Conservation (phyloP, 2,797 vertebrate genomes). For the Pseudomugil gertrudae region DNA sequence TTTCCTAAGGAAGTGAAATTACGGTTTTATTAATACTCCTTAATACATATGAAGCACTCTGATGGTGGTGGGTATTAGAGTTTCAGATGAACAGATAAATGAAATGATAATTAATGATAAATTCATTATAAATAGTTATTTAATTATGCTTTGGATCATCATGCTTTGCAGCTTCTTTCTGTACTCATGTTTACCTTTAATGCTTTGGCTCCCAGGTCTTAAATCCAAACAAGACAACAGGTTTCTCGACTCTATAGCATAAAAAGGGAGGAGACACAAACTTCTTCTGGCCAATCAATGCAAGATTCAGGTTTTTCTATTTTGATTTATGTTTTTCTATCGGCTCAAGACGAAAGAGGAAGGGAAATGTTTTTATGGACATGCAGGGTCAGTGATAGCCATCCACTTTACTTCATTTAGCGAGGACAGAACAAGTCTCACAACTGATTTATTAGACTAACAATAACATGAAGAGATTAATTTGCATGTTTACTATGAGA, state of each 20-base stretch:
- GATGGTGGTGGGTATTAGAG: not conserved
- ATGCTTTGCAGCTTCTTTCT: not conserved
- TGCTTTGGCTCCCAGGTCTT: not conserved
- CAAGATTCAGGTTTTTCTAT: not conserved
- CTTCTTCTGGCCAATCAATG: constrained; percentile 51
- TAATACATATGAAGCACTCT: constrained; percentile 1
- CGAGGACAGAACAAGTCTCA: not conserved
- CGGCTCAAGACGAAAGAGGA: constrained; percentile 1
- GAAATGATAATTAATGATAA: constrained; percentile 3
- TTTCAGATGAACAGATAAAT: constrained; percentile 7
- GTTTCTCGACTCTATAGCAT: constrained; percentile 28
- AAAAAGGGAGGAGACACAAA: constrained; percentile 60
- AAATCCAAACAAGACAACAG: constrained; percentile 46
- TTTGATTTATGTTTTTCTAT: constrained; percentile 7
- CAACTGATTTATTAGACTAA: too few species aligned
- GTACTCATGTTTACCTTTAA: not conserved
- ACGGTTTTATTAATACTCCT: constrained; percentile 7
- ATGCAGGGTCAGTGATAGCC: not conserved
- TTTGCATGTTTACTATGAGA: constrained; percentile 2
- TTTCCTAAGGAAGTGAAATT: not conserved
- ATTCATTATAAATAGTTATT: not conserved
- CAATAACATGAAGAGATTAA: not conserved
- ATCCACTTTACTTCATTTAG: not conserved
- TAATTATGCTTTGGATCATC: constrained; percentile 13
- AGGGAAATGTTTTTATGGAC: not conserved